Base-by-base conservation (phyloP, 2,797 vertebrate species). In the Nannoperca australis region DNA sequence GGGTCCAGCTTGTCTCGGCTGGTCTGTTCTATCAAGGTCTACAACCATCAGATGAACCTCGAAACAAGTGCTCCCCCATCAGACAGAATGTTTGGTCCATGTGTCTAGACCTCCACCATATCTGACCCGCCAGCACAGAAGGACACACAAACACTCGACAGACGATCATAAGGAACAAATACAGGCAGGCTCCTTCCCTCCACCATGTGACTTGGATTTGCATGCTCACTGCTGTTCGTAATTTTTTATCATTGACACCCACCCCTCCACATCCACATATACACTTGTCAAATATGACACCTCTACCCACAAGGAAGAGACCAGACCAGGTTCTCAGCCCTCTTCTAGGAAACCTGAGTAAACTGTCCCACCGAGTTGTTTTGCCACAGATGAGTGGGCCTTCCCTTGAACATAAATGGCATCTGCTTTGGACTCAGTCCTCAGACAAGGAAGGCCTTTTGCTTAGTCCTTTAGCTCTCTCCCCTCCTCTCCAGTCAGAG, bases 41-140 rank as follows among this genome's bases (percentile, higher is more conserved):
- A 81, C 88, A 83, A 89, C 87, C 78, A 85, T 93, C 86, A 70
- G 91, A 92, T 90, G 89, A 93, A 92, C 91, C 89, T 90, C 78
- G 76, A 89, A 90, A 92, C 86, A 80, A 93, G 86, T 30, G 54
- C 85, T 79, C 83, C 73, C 81, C 78, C 44, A 27, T 87, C 89
- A 89, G 90, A 91, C 93, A 91, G 92, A 93, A 93, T 89, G 92
- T 89, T 92, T 86, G 86, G 88, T 92, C 92, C 91, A 90, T 92
- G 92, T 92, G 93, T 92, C 82, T 94, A 93, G 92, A 95, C 94
- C 93, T 94, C 91, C 93, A 89, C 87, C 93, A 86, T 79, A 71
- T 92, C 95, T 95, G 93, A 95, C 93, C 94, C 91, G 88, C 89
- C 92, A 94, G 94, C 93, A 95, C 95, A 95, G 95, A 95, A 95